A percentile compares a stretch with the other conserved stretches of the same genome.
Evolutionary conservation across 2,888 invertebrate genomes (phyloP).

Genomic region (Hermodice carunculata): DNA sequence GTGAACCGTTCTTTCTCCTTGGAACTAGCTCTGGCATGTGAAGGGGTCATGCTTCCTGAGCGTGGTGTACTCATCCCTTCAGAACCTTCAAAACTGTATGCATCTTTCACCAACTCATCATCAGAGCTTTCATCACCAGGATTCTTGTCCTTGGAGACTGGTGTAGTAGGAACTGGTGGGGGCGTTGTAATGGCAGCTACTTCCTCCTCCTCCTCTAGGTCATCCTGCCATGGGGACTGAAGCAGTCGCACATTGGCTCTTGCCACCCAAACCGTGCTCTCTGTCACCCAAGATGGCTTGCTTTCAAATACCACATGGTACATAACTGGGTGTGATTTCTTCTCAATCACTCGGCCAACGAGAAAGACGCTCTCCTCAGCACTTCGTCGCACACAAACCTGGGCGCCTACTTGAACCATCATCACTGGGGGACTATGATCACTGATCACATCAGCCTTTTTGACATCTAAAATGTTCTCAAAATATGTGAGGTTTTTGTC

Average conservation of each 20-base stretch:
- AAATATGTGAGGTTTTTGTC: slow-evolving; percentile 80
- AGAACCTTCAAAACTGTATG: slow-evolving; percentile 28
- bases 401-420: slow-evolving; percentile 83
- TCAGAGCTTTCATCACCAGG: background rate
- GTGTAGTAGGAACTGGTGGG: background rate
- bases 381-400: slow-evolving; percentile 78
- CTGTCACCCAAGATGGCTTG: slow-evolving; percentile 60
- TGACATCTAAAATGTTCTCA: slow-evolving; percentile 78
- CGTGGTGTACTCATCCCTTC: slow-evolving; percentile 65
- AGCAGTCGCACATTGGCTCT: slow-evolving; percentile 91
- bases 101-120: slow-evolving; percentile 5
- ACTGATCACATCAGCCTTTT: slow-evolving; percentile 89
- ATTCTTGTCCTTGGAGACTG: no score
- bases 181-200: background rate
- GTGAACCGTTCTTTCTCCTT: slow-evolving; percentile 34
- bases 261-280: slow-evolving; percentile 77
- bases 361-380: slow-evolving; percentile 81
- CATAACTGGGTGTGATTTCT: slow-evolving; percentile 77
- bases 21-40: slow-evolving; percentile 48
- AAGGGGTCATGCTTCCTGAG: slow-evolving; percentile 89
- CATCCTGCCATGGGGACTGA: slow-evolving; percentile 97
- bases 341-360: slow-evolving; percentile 84
- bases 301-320: slow-evolving; percentile 77
- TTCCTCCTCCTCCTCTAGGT: slow-evolving; percentile 74
- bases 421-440: slow-evolving; percentile 87